Evolutionary conservation across 2,888 invertebrate species (phyloP).

Genomic region (Campaea margaritaria): DNA sequence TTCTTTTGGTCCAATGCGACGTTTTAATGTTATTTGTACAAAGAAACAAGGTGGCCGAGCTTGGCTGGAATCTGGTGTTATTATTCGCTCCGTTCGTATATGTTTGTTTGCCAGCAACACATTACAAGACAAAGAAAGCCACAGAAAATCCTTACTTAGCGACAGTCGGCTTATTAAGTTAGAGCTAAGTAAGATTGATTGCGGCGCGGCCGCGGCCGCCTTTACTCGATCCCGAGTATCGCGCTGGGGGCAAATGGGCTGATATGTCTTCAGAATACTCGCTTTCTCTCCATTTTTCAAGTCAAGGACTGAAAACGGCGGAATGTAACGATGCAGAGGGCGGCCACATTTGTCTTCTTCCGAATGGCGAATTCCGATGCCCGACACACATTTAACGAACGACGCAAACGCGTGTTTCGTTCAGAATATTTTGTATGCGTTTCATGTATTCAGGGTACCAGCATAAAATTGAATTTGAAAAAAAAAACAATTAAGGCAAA

Average conservation of each 20-base stretch:
- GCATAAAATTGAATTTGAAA: too few species aligned
- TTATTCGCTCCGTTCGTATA: slow-evolving; percentile 1
- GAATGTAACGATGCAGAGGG: not conserved
- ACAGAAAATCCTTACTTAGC: slow-evolving; percentile 30
- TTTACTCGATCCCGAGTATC: slow-evolving; percentile 10
- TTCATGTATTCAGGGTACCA: too few species aligned
- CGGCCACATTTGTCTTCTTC: too few species aligned
- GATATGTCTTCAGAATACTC: slow-evolving; percentile 17
- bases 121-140: slow-evolving; percentile 23
- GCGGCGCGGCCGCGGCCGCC: slow-evolving; percentile 9
- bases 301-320: slow-evolving; percentile 6
- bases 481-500: too few species aligned
- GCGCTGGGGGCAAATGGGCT: slow-evolving; percentile 15
- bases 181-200: slow-evolving; percentile 41
- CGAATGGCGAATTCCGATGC: too few species aligned
- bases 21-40: too few species aligned
- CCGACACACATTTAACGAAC: too few species aligned
- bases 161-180: slow-evolving; percentile 37
- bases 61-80: not conserved
- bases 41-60: not conserved
- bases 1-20: too few species aligned
- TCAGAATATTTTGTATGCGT: too few species aligned
- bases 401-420: too few species aligned
- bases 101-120: slow-evolving; percentile 7
- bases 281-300: not conserved